Base-by-base conservation (phyloP, 1,140 invertebrate species). In the Epicauta chinensis region DNA sequence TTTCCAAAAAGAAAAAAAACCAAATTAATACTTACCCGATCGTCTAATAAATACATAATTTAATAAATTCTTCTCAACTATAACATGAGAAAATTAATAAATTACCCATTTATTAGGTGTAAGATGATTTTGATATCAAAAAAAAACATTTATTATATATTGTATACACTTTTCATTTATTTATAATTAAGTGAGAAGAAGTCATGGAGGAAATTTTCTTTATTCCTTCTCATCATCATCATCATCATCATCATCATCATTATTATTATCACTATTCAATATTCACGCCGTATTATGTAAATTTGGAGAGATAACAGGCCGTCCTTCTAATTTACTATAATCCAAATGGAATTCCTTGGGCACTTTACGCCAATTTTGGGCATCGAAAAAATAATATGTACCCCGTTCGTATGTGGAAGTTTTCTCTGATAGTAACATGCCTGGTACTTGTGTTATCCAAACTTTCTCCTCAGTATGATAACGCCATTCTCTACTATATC, bases 371-470 rank as follows among this genome's bases (percentile, higher is more conserved):
- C 93, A 98, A 74, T 88, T 93, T 75, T 90, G 86, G 64, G 91
- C 90, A 79, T 99, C 97, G 74, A 98, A 99, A 74, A 96, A 97
- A 77, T 95, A 97, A 77, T 98, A 99, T 59, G 93, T 97, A 74
- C 96, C 95, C 65, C 93, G 81, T 78, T 98, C 96, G 75, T 95
- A 98, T 56, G 88, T 91, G 56, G 81, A 81, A 58, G 93, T 96
- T 76, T 98, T 98, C 73, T 98, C 92, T 56, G 90, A 80, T 57
- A 92, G 85, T 55, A 86, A 86, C 74, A 92, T 83, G 57, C 93
- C 93, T 51, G 92, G 93, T 61, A 93, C 93, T 75, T 97, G 86
- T 59, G 94, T 98, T 72, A 99, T 93, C 97, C 97, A 99, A 60
- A 98, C 89, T 73, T 95, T 91, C 72, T 99, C 95, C 68, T 97